Evolutionary conservation across 2,113 vertebrate genomes (phyloP).

Genomic region (Nyctereutes procyonoides): DNA sequence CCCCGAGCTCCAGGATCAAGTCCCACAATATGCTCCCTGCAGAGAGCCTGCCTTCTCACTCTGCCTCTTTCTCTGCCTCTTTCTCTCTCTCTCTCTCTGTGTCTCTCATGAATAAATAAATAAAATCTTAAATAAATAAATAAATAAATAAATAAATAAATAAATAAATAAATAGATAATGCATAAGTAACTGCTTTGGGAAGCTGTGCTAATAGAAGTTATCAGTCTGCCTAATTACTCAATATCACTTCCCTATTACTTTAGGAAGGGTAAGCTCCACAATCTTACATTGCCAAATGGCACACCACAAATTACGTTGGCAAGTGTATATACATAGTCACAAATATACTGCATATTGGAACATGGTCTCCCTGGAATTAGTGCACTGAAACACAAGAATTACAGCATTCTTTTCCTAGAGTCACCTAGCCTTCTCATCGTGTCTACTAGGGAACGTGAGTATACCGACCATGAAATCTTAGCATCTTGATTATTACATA

Average conservation of each 20-base stretch:
- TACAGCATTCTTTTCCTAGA: neutral
- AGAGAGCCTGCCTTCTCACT: too few relatives aligned
- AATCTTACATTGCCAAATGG: neutral
- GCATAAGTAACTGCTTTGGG: neutral
- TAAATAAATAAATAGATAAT: neutral
- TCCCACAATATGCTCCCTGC: too few relatives aligned
- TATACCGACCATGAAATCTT: neutral
- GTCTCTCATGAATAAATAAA: too few relatives aligned
- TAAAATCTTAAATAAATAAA: too few relatives aligned
- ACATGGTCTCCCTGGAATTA: neutral
- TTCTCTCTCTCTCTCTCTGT: too few relatives aligned
- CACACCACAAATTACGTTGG: neutral
- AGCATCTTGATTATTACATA: neutral
- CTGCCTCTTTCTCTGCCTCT: too few relatives aligned
- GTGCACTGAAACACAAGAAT: neutral
- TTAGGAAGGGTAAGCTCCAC: neutral
- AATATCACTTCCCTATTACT: neutral
- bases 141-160: neutral
- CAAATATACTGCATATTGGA: accelerated
- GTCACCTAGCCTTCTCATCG: neutral
- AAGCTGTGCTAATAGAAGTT: neutral
- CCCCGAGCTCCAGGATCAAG: too few relatives aligned
- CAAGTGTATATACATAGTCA: too few relatives aligned
- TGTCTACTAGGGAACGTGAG: neutral
- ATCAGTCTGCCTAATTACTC: neutral